Conservation (phyloP, 1,140 invertebrate species). For the Zaprionus capensis region DNA sequence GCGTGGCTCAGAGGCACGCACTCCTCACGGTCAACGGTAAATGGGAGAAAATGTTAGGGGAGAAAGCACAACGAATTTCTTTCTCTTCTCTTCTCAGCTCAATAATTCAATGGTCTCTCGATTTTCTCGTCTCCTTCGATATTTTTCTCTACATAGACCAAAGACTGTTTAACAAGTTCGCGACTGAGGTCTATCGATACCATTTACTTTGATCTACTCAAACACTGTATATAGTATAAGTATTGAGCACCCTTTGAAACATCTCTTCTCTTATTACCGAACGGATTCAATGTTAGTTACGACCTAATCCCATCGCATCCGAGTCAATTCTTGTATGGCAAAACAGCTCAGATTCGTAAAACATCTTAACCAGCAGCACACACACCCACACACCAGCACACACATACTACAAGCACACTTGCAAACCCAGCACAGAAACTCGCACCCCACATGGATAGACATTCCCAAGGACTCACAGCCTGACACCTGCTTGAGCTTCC, state of each 20-base stretch:
- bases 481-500: constrained; percentile 46
- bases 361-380: constrained; percentile 59
- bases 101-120: constrained; percentile 1
- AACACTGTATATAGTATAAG: constrained; percentile 50
- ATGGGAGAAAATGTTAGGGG: constrained; percentile 20
- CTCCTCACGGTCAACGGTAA: constrained; percentile 90
- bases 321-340: constrained; percentile 39
- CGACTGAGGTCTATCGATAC: constrained; percentile 41
- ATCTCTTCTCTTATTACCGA: constrained; percentile 10
- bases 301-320: constrained; percentile 55
- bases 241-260: constrained; percentile 10
- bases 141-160: constrained; percentile 54
- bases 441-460: neutral
- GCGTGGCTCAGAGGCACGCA: constrained; percentile 88
- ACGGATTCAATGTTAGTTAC: constrained; percentile 49
- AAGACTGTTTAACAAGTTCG: constrained; percentile 42
- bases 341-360: constrained; percentile 67
- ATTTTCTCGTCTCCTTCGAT: constrained; percentile 26
- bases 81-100: constrained; percentile 23
- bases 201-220: constrained; percentile 18
- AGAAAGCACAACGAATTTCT: constrained; percentile 23
- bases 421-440: constrained; percentile 32
- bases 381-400: constrained; percentile 36
- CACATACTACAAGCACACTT: constrained; percentile 35
- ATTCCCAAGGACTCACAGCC: constrained; percentile 44